A percentile compares a stretch with the other conserved stretches of the same genome.
Evolutionary conservation across 2,113 vertebrate genomes (phyloP).

Genomic region (Accipiter cooperii): DNA sequence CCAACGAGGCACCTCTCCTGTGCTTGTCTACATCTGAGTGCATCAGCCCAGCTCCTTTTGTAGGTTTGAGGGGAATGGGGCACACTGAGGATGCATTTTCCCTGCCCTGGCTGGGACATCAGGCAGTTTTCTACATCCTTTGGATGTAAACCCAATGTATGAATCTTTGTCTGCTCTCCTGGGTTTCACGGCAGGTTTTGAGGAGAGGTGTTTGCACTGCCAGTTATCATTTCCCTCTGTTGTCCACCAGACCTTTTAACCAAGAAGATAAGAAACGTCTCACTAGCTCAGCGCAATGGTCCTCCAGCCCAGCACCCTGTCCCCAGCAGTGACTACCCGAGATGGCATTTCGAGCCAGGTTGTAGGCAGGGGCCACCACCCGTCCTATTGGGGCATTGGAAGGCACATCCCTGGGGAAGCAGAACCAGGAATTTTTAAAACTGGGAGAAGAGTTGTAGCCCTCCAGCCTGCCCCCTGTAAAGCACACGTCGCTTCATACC

Average conservation of each 20-base stretch:
- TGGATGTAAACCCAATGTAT: neutral
- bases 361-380: neutral
- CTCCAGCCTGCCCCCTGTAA: neutral
- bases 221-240: neutral
- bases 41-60: neutral
- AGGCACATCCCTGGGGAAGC: neutral
- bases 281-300: neutral
- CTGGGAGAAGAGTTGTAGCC: neutral
- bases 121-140: neutral
- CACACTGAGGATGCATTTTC: neutral
- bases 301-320: neutral
- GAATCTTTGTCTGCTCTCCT: neutral
- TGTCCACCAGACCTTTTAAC: neutral
- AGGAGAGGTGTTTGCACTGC: neutral
- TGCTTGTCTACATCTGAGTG: neutral
- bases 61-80: neutral
- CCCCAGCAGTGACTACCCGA: neutral
- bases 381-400: fast-evolving
- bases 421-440: neutral
- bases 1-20: neutral
- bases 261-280: neutral
- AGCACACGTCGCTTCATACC: neutral
- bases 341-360: neutral
- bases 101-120: neutral
- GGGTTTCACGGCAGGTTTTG: neutral